Evolutionary conservation across 2,888 invertebrate species (phyloP), one percentile per base, ranked within the genome.

Genomic region (Adelognathus sp.): DNA sequence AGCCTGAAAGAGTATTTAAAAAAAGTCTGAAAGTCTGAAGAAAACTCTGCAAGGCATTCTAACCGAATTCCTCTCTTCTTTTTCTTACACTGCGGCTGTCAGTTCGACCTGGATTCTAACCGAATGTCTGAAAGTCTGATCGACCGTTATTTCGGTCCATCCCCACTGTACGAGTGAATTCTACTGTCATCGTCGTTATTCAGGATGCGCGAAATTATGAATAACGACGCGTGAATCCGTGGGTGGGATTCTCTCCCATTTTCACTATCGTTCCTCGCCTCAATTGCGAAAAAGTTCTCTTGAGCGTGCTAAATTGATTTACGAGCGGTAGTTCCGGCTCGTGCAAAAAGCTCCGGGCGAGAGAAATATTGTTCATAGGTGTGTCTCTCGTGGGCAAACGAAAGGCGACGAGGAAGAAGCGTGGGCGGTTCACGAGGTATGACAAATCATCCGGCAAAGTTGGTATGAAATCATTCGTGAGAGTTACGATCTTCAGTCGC

Each of bases 361-460:
- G 1, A 6, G 21, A 75, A 52, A 58, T 70, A 58, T 64, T 33
- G n/a, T n/a, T 29, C 58, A 14, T 24, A 31, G 16, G 36, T 58
- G 54, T 58, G 33, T 29, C 2, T 52, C 9, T 29, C 50, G 3
- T 7, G 46, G 11, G 36, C 64, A 24, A 31, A 58, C 18, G 50
- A 76, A 41, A 72, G 52, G n/a, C n/a, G n/a, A n/a, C n/a, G n/a
- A n/a, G n/a, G n/a, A n/a, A n/a, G n/a, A n/a, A n/a, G 4, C 63
- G 76, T 71, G 71, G 71, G 66, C 76, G 76, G 33, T 61, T 70
- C 11, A 52, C 60, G 66, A 4, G 52, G 44, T 24, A 46, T 61
- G 72, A 76, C 72, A 61, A 72, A 76, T 76, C 66, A 76, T 70
- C 50, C 50, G 36, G 5, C 39, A 64, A 60, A 41, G 50, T 58